phyloP scores from a whole-genome alignment of 2,888 invertebrate genomes.

The Lasioglossum marginatum region DNA sequence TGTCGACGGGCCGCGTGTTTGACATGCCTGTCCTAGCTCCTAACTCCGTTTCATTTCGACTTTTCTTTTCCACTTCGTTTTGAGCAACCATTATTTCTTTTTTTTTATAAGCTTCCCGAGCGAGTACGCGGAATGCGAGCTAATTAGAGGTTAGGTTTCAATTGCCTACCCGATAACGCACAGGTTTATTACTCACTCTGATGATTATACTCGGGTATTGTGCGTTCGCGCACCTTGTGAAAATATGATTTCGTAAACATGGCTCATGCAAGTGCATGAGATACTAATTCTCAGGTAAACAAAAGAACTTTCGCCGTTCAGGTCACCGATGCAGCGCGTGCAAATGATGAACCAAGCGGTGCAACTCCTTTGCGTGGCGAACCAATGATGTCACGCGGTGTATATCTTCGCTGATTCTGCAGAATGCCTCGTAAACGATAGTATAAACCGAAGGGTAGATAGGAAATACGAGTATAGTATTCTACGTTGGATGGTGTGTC shows the following conservation, averaged over 20 bases:
- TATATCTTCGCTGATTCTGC: constrained; percentile 47
- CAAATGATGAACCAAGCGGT: constrained; percentile 57
- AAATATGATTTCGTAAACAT: constrained; percentile 69
- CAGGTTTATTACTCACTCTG: constrained; percentile 2
- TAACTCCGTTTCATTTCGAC: constrained; percentile 9
- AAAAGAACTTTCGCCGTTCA: constrained; percentile 81
- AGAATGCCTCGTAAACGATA: constrained; percentile 1
- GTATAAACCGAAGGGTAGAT: neutral
- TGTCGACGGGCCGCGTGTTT: too few species aligned
- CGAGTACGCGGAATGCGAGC: neutral
- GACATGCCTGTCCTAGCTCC: too few species aligned
- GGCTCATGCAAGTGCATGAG: constrained; percentile 73
- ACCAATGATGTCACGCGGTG: constrained; percentile 39
- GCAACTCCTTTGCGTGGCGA: constrained; percentile 31
- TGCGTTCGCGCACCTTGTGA: constrained; percentile 24
- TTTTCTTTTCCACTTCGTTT: neutral
- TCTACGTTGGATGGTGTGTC: neutral
- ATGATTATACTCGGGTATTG: constrained; percentile 20
- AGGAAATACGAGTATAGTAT: neutral
- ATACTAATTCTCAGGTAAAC: constrained; percentile 77
- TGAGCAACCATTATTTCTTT: neutral
- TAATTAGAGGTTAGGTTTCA: constrained; percentile 44
- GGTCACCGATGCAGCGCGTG: constrained; percentile 74
- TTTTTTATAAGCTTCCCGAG: neutral
- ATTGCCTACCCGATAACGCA: neutral